phyloP scores from a whole-genome alignment of 1,140 invertebrate species.

The Lineus longissimus region DNA sequence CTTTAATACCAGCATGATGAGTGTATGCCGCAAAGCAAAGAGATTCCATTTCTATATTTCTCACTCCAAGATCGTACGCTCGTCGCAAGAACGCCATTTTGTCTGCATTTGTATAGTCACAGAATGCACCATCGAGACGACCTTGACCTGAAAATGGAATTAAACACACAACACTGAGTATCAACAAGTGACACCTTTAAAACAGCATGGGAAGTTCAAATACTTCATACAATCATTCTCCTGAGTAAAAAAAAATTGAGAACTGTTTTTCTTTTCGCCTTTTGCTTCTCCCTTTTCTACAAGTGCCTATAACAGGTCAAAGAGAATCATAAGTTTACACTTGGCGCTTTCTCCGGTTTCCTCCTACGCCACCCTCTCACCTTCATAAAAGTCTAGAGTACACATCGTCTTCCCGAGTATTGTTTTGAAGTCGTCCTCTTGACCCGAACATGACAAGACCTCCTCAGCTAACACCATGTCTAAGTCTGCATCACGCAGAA shows the following conservation, averaged over 20 bases:
- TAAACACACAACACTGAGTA: no score
- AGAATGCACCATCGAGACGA: slow-evolving; percentile 93
- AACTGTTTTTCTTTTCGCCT: no score
- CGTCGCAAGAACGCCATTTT: slow-evolving; percentile 83
- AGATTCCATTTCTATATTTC: slow-evolving; percentile 98
- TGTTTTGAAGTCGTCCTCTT: slow-evolving; percentile 77
- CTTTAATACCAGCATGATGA: slow-evolving; percentile 85
- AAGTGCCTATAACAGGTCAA: no score
- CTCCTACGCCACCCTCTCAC: no score
- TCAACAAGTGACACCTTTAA: no score
- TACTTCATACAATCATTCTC: no score
- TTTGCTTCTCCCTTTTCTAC: no score
- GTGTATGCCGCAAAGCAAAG: slow-evolving; percentile 88
- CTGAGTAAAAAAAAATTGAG: no score
- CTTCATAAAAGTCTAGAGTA: slow-evolving; percentile 97
- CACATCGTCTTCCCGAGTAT: slow-evolving; percentile 90
- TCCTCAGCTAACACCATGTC: slow-evolving; percentile 76
- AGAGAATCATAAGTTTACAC: no score
- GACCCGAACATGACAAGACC: slow-evolving; percentile 59
- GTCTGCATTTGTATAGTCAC: slow-evolving; percentile 84
- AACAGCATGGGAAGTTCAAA: no score
- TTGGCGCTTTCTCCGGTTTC: no score
- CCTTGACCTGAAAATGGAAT: slow-evolving; percentile 68
- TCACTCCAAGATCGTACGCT: slow-evolving; percentile 73
- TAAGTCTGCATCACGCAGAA: slow-evolving; percentile 75